Evolutionary conservation across 2,797 vertebrate species (phyloP), one percentile per base, ranked within the genome.

Genomic region (Cygnus olor): DNA sequence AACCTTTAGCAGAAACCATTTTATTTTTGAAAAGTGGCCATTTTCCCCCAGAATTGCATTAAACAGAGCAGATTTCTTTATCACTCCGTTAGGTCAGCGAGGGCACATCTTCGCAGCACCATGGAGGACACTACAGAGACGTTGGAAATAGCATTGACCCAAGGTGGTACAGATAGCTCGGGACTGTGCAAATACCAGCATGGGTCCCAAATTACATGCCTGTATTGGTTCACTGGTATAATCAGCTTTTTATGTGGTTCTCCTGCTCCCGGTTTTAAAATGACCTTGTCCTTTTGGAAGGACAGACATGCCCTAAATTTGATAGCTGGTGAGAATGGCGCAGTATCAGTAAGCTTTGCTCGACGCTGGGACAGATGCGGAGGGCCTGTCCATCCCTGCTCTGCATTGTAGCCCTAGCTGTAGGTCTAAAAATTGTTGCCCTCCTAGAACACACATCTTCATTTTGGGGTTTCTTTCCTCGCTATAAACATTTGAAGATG

Each of bases 11-110:
- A 93, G 69, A 92, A 85, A 71, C 32, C 9, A 73, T 79, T 91
- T 84, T 4, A 40, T 73, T 86, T 66, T 79, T 89, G 78, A 87
- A 92, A 95, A 95, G 49, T 3, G 2, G 54, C 58, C 69, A 63
- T 85, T 92, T 95, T 40, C 81, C 51, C 57, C 24, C 19, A 76
- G 61, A 89, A 94, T 32, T 27, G 21, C 61, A 85, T 69, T 65
- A 17, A 69, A 91, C 90, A 69, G 69, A 66, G 32, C 28, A 64
- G 45, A 25, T 89, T 80, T 80, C 83, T 92, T 80, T 81, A 51
- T 57, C 2, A 1, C 36, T 60, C n/a, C 6, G 4, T 27, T 66
- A 72, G 88, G 84, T 89, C 79, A 87, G 68, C 0, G 2, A 78
- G 89, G 76, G 79, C 80, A 78, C 69, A 45, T 38, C 36, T 71